These are phyloP conservation scores for Onchidella celtica DNA, from an alignment of 2,888 invertebrate species.

Conservation along the genomic window DNA sequence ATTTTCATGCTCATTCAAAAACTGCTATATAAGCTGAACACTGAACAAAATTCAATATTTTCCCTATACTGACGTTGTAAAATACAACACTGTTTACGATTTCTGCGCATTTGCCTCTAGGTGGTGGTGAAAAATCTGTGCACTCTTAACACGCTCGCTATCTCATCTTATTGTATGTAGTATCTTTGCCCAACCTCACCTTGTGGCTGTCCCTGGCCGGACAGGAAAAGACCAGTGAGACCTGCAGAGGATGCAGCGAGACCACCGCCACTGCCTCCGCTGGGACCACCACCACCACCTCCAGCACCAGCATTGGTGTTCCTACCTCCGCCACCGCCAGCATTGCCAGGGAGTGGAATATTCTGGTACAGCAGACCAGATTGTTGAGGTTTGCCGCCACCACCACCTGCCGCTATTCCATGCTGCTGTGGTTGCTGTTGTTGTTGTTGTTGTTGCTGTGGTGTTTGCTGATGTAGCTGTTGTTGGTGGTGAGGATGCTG, in stretches of 20 bases:
- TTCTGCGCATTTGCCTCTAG: no score
- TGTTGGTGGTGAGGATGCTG: constrained; percentile 11
- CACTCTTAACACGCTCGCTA: no score
- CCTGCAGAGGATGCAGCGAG: neutral
- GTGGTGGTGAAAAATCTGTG: no score
- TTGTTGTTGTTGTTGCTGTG: neutral
- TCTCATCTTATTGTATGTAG: no score
- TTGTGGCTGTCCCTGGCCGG: constrained; percentile 36
- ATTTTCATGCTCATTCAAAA: no score
- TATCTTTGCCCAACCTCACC: no score
- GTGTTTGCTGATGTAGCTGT: constrained; percentile 35
- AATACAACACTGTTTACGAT: no score
- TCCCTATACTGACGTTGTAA: no score
- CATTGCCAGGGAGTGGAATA: constrained; percentile 45
- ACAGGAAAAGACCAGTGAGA: constrained; percentile 27
- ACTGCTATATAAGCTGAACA: no score
- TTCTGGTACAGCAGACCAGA: constrained; percentile 47
- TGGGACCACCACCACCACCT: neutral
- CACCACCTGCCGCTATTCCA: constrained; percentile 67
- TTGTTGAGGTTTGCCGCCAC: no score
- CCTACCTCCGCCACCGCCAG: constrained; percentile 49
- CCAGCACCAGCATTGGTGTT: constrained; percentile 43
- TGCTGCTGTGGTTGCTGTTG: constrained; percentile 70
- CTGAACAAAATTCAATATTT: no score
- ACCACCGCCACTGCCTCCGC: neutral